phyloP scores from a whole-genome alignment of 2,888 invertebrate genomes.

The Amphimallon solstitiale region DNA sequence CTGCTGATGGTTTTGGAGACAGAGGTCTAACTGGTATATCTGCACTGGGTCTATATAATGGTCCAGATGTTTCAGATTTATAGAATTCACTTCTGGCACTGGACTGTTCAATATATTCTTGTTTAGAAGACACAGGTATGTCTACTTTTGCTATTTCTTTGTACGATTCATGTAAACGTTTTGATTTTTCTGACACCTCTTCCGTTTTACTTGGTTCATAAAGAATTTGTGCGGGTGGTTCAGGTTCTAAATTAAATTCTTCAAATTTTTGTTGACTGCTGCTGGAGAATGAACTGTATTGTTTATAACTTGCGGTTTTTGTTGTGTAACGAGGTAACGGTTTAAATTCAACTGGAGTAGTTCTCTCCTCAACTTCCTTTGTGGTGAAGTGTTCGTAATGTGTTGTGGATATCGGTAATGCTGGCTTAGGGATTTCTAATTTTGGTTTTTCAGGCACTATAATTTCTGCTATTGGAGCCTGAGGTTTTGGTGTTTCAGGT shows the following conservation, averaged over 20 bases:
- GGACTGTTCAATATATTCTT: constrained; percentile 36
- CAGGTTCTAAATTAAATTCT: constrained; percentile 70
- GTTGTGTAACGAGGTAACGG: constrained; percentile 10
- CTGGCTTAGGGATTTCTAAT: constrained; percentile 17
- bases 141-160: constrained; percentile 62
- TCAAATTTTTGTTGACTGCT: constrained; percentile 52
- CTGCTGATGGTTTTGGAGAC: constrained; percentile 70
- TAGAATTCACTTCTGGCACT: constrained; percentile 45
- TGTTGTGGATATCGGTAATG: constrained; percentile 3
- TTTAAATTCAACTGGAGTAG: constrained; percentile 26
- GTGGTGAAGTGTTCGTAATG: constrained; percentile 32
- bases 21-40: constrained; percentile 59
- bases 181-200: constrained; percentile 69
- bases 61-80: constrained; percentile 45
- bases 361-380: constrained; percentile 13
- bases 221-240: constrained; percentile 77
- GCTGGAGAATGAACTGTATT: constrained; percentile 48
- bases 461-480: constrained; percentile 28
- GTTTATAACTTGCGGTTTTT: constrained; percentile 41
- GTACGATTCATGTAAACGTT: constrained; percentile 70
- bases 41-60: constrained; percentile 54
- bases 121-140: constrained; percentile 46
- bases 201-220: constrained; percentile 70
- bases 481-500: constrained; percentile 52
- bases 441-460: constrained; percentile 12